Evolutionary conservation across 2,113 vertebrate species (phyloP).

Genomic region (Leptobrachium ailaonicum): DNA sequence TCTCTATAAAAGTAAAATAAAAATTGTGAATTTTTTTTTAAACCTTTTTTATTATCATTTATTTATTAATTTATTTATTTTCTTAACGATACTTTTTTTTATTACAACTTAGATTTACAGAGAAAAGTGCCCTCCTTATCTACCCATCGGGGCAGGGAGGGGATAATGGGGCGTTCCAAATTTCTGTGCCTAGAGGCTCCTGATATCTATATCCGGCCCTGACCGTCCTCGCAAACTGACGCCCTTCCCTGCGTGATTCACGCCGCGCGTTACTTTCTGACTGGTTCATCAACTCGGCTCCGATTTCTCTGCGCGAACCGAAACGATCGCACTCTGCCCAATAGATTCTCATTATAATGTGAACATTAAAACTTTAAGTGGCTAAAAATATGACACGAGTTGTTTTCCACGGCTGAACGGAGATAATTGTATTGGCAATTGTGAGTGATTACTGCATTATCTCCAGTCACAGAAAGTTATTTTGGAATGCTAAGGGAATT

Average conservation of each 20-base stretch:
- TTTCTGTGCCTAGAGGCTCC: too few species aligned
- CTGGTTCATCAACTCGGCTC: not conserved
- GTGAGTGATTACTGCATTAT: constrained; percentile 97
- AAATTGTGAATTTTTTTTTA: too few species aligned
- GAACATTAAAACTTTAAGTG: constrained; percentile 54
- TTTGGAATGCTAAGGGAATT: constrained; percentile 77
- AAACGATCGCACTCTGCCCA: constrained; percentile 12
- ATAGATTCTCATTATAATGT: constrained; percentile 50
- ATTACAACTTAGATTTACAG: too few species aligned
- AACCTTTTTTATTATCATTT: too few species aligned
- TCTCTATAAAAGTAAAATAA: too few species aligned
- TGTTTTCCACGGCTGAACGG: constrained; percentile 85
- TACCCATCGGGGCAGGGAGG: too few species aligned
- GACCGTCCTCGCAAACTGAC: too few species aligned
- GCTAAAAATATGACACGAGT: constrained; percentile 54
- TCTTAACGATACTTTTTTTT: too few species aligned
- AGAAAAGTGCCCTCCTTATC: too few species aligned
- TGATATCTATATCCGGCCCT: too few species aligned
- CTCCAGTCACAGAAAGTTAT: constrained; percentile 78
- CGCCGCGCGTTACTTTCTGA: not conserved
- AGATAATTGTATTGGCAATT: constrained; percentile 80
- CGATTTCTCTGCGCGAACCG: not conserved
- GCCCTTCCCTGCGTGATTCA: not conserved
- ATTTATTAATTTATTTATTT: too few species aligned
- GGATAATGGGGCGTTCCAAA: too few species aligned